Evolutionary conservation across 1,140 invertebrate genomes (phyloP).

Genomic region (Drosophila asahinai): DNA sequence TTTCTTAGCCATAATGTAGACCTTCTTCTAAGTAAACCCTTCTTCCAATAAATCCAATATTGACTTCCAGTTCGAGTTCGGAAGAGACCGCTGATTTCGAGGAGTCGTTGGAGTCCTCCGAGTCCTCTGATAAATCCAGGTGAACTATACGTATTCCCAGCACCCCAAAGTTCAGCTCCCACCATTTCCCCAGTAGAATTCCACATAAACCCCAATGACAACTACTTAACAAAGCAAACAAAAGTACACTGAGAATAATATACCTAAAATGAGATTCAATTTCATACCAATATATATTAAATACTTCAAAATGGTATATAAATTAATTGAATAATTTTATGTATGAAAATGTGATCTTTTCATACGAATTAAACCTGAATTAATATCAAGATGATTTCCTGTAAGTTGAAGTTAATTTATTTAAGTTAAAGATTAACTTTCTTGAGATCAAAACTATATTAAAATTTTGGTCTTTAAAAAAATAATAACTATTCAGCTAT

Average conservation of each 20-base stretch:
- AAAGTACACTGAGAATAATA: background rate
- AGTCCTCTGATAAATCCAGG: constrained; percentile 41
- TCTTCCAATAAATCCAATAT: constrained; percentile 3
- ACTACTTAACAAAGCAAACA: constrained; percentile 48
- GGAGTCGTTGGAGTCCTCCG: constrained; percentile 12
- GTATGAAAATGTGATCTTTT: too few species aligned
- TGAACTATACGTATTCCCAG: constrained; percentile 38
- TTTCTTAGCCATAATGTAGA: background rate
- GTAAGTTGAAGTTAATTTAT: background rate
- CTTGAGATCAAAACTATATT: background rate
- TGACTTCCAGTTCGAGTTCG: constrained; percentile 47
- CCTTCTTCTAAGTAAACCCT: background rate
- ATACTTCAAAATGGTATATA: background rate
- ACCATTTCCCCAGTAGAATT: constrained; percentile 19
- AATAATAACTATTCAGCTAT: background rate
- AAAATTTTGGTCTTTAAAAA: too few species aligned
- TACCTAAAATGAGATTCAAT: background rate
- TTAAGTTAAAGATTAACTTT: too few species aligned
- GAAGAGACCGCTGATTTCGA: constrained; percentile 6
- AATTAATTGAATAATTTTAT: too few species aligned
- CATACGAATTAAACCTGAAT: background rate
- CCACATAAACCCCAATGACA: constrained; percentile 14
- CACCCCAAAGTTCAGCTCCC: background rate
- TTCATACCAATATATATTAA: background rate
- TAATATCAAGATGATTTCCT: too few species aligned